Evolutionary conservation across 2,888 invertebrate genomes (phyloP), one percentile per base, ranked within the genome.

Genomic region (Netelia melanura): DNA sequence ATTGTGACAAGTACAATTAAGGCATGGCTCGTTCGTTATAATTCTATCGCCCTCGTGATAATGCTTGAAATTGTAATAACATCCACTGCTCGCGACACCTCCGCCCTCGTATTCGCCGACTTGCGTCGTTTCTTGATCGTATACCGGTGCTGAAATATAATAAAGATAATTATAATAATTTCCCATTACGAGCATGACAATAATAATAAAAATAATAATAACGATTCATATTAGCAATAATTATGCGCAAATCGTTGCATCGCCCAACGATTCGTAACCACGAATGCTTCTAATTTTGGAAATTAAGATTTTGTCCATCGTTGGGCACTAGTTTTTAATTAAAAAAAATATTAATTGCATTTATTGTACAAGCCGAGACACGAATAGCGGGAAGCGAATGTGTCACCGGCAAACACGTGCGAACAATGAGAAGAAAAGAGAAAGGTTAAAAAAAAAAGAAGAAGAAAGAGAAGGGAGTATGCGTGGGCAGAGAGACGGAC

Each of bases 1-100:
- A 93, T 98, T 98, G 95, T 98, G 98, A 94, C 98, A 98, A 89
- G 98, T 98, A 94, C 98, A 98, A 94, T 98, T 98, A 88, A 98
- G 95, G 94, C 98, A 98, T 89, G 98, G 98, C 94, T 98, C 98
- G 95, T 98, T 98, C 90, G 98, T 98, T 94, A 98, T 95, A 93
- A 98, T 98, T 93, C 98, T 96, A 94, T 98, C 98, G 81, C 98
- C 98, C 95, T 98, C 98, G 87, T 97, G 97, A 94, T 98, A 98
- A 92, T 97, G 98, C 94, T 98, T 97, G 94, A 97, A 98, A 95
- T 98, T 98, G 95, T 98, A 98, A 94, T 98, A 98, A 94, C 98
- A 98, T 90, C 98, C 98, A 90, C 98, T 98, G 89, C 95, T 95
- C 85, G 95, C 90, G 88, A 95, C 96, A 96, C 56, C 90, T 91